These are phyloP conservation scores for Polyodon spathula DNA, from an alignment of 2,113 vertebrate genomes.

Conservation along the genomic window DNA sequence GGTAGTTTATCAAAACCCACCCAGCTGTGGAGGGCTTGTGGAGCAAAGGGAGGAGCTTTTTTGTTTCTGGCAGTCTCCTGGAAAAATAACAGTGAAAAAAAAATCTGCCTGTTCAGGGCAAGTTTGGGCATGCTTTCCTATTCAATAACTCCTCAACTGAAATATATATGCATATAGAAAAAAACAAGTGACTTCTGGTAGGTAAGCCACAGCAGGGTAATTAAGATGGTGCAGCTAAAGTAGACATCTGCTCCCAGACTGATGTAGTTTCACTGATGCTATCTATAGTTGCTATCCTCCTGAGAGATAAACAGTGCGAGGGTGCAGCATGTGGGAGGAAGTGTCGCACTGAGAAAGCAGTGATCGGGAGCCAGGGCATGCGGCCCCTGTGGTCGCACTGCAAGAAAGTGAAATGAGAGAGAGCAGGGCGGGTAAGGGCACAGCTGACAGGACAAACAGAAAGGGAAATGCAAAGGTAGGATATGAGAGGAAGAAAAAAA, in stretches of 20 bases:
- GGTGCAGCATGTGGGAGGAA: slow-evolving; percentile 50
- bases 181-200: slow-evolving; percentile 37
- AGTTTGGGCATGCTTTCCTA: slow-evolving; percentile 2
- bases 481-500: not conserved
- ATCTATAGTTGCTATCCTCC: slow-evolving; percentile 60
- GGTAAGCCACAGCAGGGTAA: slow-evolving; percentile 56
- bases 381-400: slow-evolving; percentile 63
- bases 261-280: slow-evolving; percentile 65
- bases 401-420: slow-evolving; percentile 22
- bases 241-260: slow-evolving; percentile 73
- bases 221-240: slow-evolving; percentile 53
- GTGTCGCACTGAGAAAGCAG: slow-evolving; percentile 59
- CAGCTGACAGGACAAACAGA: slow-evolving; percentile 27
- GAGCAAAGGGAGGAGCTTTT: slow-evolving; percentile 5
- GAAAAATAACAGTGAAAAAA: not conserved
- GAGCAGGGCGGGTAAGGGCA: slow-evolving; percentile 19
- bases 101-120: not conserved
- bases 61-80: slow-evolving; percentile 1
- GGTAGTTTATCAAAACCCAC: not conserved
- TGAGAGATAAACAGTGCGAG: slow-evolving; percentile 61
- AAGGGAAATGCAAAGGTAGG: slow-evolving; percentile 22
- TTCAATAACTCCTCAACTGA: not conserved
- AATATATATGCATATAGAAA: not conserved
- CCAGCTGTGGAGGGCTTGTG: not conserved
- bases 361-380: slow-evolving; percentile 34